A percentile compares a stretch with the other conserved stretches of the same genome.
Conservation (phyloP, 2,797 vertebrate genomes). For the Helostoma temminkii region DNA sequence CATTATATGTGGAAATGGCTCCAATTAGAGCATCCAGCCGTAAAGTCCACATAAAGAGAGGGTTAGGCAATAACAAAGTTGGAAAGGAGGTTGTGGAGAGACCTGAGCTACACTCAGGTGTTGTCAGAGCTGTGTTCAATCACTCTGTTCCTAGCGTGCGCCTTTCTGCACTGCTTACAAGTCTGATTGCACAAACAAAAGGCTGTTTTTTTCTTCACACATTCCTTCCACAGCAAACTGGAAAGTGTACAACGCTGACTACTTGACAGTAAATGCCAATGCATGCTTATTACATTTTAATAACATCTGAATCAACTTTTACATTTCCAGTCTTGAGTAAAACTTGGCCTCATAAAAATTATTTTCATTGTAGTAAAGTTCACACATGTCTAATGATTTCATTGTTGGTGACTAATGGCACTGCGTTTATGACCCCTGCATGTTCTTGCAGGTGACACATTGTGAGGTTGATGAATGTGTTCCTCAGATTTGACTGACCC, state of each 20-base stretch:
- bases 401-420: slow-evolving; percentile 18
- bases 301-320: slow-evolving; percentile 27
- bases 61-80: slow-evolving; percentile 62
- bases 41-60: slow-evolving; percentile 57
- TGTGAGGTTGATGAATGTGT: slow-evolving; percentile 51
- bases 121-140: slow-evolving; percentile 64
- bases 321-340: slow-evolving; percentile 16
- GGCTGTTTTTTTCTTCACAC: slow-evolving; percentile 23
- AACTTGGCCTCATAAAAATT: slow-evolving; percentile 13
- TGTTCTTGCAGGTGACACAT: slow-evolving; percentile 30
- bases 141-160: slow-evolving; percentile 8
- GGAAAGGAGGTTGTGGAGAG: slow-evolving; percentile 49
- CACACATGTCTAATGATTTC: slow-evolving; percentile 18
- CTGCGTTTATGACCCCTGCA: background rate
- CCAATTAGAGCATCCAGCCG: slow-evolving; percentile 77
- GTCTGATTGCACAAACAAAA: slow-evolving; percentile 58
- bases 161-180: slow-evolving; percentile 24
- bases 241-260: background rate
- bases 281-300: background rate
- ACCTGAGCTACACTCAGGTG: slow-evolving; percentile 52
- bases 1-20: slow-evolving; percentile 80
- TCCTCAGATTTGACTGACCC: slow-evolving; percentile 56
- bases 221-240: slow-evolving; percentile 13
- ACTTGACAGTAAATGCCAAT: slow-evolving; percentile 18
- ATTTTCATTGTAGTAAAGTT: slow-evolving; percentile 14